These are phyloP conservation scores for Cheiracanthium punctorium DNA, from an alignment of 2,888 invertebrate species.

Conservation along the genomic window DNA sequence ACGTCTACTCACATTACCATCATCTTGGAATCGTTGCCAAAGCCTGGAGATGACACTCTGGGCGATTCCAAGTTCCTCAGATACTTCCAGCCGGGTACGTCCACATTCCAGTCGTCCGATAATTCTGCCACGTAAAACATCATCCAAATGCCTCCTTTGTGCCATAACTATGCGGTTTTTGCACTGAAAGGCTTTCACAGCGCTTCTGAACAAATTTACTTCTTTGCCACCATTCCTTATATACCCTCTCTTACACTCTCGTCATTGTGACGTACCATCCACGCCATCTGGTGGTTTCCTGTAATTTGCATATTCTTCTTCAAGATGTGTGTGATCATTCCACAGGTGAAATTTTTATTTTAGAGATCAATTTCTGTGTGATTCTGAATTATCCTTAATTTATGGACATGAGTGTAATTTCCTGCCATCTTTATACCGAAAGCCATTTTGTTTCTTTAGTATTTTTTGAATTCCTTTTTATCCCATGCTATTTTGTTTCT, in stretches of 20 bases:
- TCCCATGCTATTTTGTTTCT: too few species aligned
- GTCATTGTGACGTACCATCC: slow-evolving; percentile 9
- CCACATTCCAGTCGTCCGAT: slow-evolving; percentile 7
- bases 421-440: too few species aligned
- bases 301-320: slow-evolving; percentile 13
- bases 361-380: too few species aligned
- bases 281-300: not conserved
- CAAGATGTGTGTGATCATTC: slow-evolving; percentile 20
- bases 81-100: not conserved
- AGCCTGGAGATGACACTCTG: slow-evolving; percentile 17
- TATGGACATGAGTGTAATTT: too few species aligned
- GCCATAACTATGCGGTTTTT: not conserved
- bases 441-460: too few species aligned
- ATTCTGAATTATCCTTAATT: too few species aligned
- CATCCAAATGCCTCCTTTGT: slow-evolving; percentile 7
- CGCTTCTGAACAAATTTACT: slow-evolving; percentile 6
- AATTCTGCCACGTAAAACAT: slow-evolving; percentile 26
- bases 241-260: not conserved
- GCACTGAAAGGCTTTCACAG: not conserved
- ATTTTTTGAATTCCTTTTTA: too few species aligned
- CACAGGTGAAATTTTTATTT: too few species aligned
- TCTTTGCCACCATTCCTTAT: not conserved
- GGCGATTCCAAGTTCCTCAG: not conserved
- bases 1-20: slow-evolving; percentile 12
- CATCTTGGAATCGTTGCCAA: slow-evolving; percentile 7